Evolutionary conservation across 1,140 invertebrate genomes (phyloP), one percentile per base, ranked within the genome.

Genomic region (Cylas formicarius): DNA sequence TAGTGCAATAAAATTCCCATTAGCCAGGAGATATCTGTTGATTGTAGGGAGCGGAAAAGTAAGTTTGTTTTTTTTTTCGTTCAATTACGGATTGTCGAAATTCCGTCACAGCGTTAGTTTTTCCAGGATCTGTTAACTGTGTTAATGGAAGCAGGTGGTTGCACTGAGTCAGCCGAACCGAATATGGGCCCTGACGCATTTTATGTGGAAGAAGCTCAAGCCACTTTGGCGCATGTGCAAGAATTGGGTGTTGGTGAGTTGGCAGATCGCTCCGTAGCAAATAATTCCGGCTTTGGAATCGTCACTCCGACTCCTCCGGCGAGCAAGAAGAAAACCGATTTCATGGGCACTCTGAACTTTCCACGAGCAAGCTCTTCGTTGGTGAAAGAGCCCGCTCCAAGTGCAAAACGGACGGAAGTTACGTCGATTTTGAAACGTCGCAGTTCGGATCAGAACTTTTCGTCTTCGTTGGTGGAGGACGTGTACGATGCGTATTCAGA

Each of bases 1-100:
- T 17, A 14, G 20, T 17, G 13, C 29, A 31, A 19, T 21, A 4
- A 6, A 20, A 29, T 64, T 75, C 42, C 71, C 73, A 5, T 66
- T 75, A 58, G 74, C 73, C 5, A 69, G 75, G 29, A 81, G 80
- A 68, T 87, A 83, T 67, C 68, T 88, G n/a, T 70, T 84, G 4
- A 62, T 86, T 22, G 79, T 84, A 37, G 82, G 81, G 6, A 78
- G 78, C 57, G 80, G 76, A 11, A 76, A 83, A 50, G 76, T 86
- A 57, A 46, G 42, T 49, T 39, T 36, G 33, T 19, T 19, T 19
- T 28, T 27, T 33, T 17, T 9, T 4, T 16, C 13, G 24, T 9
- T 16, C 9, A 37, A 10, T 20, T 21, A 28, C 10, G 19, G 23
- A 17, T 23, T 1, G 17, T 9, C 19, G 13, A 10, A 2, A 21